Evolutionary conservation across 92 coral and sea anemone genomes (phyloP).

Genomic region (Phenganax stokvisi): DNA sequence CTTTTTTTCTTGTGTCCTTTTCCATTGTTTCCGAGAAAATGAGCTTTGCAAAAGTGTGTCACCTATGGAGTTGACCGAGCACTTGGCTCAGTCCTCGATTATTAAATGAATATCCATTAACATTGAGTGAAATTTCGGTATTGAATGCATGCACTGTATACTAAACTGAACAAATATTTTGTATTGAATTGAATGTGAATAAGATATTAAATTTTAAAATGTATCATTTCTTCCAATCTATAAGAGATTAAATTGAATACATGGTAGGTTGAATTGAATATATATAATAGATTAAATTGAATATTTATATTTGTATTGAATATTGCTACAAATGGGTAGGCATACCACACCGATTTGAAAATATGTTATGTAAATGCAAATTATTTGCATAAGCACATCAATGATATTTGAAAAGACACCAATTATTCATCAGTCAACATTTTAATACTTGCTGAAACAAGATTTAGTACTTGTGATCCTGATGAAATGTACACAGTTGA

Average conservation of each 20-base stretch:
- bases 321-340: slow-evolving; percentile 10
- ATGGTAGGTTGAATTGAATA: neutral
- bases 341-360: neutral
- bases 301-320: neutral
- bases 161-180: neutral
- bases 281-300: neutral
- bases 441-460: no score
- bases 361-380: no score
- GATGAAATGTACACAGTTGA: no score
- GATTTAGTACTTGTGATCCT: no score
- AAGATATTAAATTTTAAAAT: neutral
- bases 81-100: neutral
- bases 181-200: neutral
- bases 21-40: slow-evolving; percentile 12
- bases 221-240: no score
- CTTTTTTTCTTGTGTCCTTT: slow-evolving; percentile 33
- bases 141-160: neutral
- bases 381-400: no score
- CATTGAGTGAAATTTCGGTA: neutral
- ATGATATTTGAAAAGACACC: no score
- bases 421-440: no score
- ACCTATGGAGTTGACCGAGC: neutral
- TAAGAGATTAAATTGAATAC: no score
- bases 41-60: neutral
- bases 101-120: neutral